Evolutionary conservation across 2,113 vertebrate species (phyloP).

Genomic region (Nothobranchius kuhntae): DNA sequence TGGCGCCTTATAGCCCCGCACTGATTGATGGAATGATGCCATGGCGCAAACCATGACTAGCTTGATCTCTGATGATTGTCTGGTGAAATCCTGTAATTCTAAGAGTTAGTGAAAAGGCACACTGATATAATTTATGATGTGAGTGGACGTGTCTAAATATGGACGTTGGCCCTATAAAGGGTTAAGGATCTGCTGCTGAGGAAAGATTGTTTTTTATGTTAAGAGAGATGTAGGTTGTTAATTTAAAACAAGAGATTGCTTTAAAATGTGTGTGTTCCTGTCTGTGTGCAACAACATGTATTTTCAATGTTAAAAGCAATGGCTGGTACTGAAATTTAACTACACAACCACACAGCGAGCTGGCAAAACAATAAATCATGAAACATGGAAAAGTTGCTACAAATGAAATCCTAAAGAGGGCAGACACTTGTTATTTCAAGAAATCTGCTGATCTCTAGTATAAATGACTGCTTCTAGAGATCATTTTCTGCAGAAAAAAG

Average conservation of each 20-base stretch:
- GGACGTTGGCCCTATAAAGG: background rate
- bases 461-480: no score
- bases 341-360: background rate
- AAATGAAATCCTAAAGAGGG: background rate
- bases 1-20: no score
- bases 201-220: background rate
- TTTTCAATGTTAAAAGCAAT: constrained; percentile 11
- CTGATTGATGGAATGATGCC: no score
- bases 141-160: no score
- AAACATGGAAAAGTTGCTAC: background rate
- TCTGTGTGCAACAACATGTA: constrained; percentile 15
- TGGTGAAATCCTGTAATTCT: no score
- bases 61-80: no score
- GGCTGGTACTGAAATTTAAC: background rate
- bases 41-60: no score
- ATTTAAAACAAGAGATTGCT: background rate
- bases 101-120: no score
- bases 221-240: background rate
- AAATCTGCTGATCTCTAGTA: no score
- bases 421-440: no score
- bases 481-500: no score
- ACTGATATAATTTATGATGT: no score
- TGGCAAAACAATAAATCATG: background rate
- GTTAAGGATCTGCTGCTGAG: background rate
- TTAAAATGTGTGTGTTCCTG: constrained; percentile 11